A percentile compares a stretch with the other conserved stretches of the same genome.
Evolutionary conservation across 2,888 invertebrate species (phyloP).

Genomic region (Aspidapion aeneum): DNA sequence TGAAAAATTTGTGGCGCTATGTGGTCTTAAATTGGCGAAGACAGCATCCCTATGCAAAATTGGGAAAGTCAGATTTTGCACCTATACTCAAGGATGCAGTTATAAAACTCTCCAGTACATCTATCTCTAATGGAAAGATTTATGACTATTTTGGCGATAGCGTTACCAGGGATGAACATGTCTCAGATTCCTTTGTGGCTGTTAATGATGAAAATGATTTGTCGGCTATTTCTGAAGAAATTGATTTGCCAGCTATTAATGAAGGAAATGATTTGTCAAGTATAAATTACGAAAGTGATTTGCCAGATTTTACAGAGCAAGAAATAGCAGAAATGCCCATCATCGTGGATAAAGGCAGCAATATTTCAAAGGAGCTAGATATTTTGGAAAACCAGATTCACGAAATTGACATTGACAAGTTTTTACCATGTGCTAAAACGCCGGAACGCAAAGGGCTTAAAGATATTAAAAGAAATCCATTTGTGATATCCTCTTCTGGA

Average conservation of each 20-base stretch:
- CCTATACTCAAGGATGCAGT: conserved; percentile 25
- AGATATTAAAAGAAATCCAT: neutral
- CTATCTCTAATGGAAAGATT: neutral
- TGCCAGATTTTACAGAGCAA: neutral
- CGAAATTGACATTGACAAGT: neutral
- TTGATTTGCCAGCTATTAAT: too few species aligned
- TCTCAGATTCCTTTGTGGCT: neutral
- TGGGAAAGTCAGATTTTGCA: conserved; percentile 29
- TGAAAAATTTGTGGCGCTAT: conserved; percentile 30
- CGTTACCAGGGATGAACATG: neutral
- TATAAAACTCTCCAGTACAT: conserved; percentile 1
- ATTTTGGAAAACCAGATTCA: neutral
- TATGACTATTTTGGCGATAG: neutral
- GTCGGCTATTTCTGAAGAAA: too few species aligned
- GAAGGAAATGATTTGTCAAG: too few species aligned
- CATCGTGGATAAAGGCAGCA: neutral
- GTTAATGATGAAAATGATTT: neutral
- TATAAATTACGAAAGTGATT: too few species aligned
- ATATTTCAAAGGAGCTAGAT: neutral
- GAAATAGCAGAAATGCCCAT: neutral
- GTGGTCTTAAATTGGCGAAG: conserved; percentile 28
- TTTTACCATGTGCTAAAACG: neutral
- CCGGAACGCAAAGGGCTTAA: neutral
- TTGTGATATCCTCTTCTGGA: neutral
- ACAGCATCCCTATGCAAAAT: conserved; percentile 24